Evolutionary conservation across 2,113 vertebrate genomes (phyloP), one percentile per base, ranked within the genome.

Genomic region (Ardeotis arabs): DNA sequence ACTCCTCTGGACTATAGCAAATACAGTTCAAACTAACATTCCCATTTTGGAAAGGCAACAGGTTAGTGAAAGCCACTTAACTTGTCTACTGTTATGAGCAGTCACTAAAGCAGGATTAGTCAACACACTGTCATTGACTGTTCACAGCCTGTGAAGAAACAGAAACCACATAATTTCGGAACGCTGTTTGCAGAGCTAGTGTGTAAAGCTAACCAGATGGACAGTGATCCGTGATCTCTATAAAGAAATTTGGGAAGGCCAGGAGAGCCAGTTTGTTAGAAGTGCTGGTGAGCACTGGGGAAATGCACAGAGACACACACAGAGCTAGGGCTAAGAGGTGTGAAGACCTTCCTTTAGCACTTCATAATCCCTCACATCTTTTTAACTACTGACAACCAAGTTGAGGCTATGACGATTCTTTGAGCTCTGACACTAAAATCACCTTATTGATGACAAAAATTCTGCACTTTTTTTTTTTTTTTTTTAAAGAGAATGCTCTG

Each of bases 51-150:
- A 68, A 73, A 52, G 12, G 12, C 50, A 84, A n/a, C 8, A 59
- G 6, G 12, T n/a, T 85, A 41, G 8, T 72, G 58, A 55, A 85
- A 91, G 21, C 6, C 37, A 50, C 22, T 70, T 33, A 45, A 59
- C 4, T 11, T 8, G 10, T 6, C 8, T 18, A 25, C 1, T 2
- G 39, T 73, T 77, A 33, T 1, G 24, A 52, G 22, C 11, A 56
- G 17, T 76, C 37, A 60, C 85, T 72, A 76, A 72, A 83, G 12
- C 20, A 9, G 4, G 53, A 68, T 3, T 16, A 50, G 24, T 50
- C 78, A 58, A 35, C 18, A 31, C 1, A 24, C 59, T 39, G 10
- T 23, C 29, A 6, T 39, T 63, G 11, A 55, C 37, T 63, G n/a
- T 24, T 39, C 66, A 29, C 14, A 75, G 37, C 6, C 52, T 84